phyloP scores from a whole-genome alignment of 1,140 invertebrate species.

The Brachionus plicatilis region DNA sequence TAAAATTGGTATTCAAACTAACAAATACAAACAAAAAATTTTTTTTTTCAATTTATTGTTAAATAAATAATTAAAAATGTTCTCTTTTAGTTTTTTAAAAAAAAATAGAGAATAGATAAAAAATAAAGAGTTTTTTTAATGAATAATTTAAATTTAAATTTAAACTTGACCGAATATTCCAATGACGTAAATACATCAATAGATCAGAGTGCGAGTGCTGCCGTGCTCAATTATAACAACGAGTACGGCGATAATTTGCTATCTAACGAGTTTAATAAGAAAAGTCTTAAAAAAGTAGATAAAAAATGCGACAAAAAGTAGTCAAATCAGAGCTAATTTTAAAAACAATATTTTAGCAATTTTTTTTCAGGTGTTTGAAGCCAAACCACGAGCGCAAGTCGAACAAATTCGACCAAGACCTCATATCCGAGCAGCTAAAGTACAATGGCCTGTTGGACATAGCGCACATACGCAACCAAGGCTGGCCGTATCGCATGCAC shows the following conservation, averaged over 20 bases:
- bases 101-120: no score
- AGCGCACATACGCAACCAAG: constrained; percentile 48
- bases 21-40: no score
- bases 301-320: constrained; percentile 8
- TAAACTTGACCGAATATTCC: neutral
- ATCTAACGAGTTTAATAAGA: neutral
- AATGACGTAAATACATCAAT: constrained; percentile 3
- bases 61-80: no score
- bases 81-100: no score
- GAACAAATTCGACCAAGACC: constrained; percentile 65
- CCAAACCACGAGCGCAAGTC: constrained; percentile 69
- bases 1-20: no score
- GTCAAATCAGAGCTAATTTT: neutral
- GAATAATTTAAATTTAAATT: constrained; percentile 27
- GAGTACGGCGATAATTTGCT: constrained; percentile 30
- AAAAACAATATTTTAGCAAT: neutral
- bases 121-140: neutral
- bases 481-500: constrained; percentile 48
- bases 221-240: neutral
- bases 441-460: constrained; percentile 51
- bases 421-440: constrained; percentile 68
- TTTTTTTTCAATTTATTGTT: no score
- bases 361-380: constrained; percentile 65
- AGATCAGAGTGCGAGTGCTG: neutral
- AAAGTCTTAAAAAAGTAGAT: neutral